Conservation (phyloP, 2,888 invertebrate genomes). For the Watsonalla cultraria region DNA sequence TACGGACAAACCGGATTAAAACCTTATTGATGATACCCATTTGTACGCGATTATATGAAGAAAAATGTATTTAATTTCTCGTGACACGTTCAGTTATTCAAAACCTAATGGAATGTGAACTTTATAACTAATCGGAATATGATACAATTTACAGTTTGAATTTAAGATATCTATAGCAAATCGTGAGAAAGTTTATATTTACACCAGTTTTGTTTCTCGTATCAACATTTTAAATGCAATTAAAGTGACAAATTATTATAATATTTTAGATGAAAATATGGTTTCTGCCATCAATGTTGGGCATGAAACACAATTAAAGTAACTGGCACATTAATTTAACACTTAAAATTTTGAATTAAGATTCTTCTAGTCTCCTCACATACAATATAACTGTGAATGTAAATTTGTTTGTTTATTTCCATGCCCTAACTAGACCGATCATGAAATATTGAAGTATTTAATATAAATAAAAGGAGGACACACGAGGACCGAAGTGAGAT, state of each 20-base stretch:
- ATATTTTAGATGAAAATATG: background rate
- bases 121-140: background rate
- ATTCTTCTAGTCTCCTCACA: too few relatives aligned
- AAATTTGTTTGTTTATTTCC: too few relatives aligned
- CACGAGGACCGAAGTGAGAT: too few relatives aligned
- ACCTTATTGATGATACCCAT: background rate
- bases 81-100: background rate
- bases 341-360: too few relatives aligned
- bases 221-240: constrained; percentile 3
- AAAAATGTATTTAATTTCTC: background rate
- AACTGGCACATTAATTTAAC: too few relatives aligned
- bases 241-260: background rate
- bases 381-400: too few relatives aligned
- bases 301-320: too few relatives aligned
- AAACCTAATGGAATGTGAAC: background rate
- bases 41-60: constrained; percentile 4
- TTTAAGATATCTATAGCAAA: background rate
- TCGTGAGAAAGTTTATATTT: constrained; percentile 1
- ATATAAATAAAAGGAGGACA: too few relatives aligned
- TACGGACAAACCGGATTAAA: constrained; percentile 13
- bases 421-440: too few relatives aligned
- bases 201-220: background rate
- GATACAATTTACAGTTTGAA: background rate
- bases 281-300: too few relatives aligned
- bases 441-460: too few relatives aligned